Evolutionary conservation across 2,888 invertebrate genomes (phyloP), one percentile per base, ranked within the genome.

Genomic region (Azorinus chamasolen): DNA sequence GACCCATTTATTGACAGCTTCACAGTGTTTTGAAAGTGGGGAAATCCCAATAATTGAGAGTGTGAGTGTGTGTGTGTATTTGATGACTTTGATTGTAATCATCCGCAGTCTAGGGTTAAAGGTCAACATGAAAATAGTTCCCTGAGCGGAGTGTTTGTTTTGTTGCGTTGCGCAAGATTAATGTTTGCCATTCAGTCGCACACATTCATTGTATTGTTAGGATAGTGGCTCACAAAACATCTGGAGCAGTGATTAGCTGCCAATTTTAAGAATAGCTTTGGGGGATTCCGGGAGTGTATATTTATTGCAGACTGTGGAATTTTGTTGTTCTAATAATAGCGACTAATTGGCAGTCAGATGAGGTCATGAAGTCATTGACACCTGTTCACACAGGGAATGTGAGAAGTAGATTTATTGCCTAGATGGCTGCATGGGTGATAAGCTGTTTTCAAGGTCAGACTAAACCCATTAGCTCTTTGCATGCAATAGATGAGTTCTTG

Each of bases 121-220:
- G 79, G 83, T 85, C 78, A 85, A 70, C 20, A 70, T 43, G 65
- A 76, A 64, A 73, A 75, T 75, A 75, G 76, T 70, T 75, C 72
- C 58, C 41, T 46, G 32, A 12, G 24, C 48, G 55, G 37, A 41
- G 24, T 79, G 64, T 74, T 74, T 79, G 55, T 68, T 54, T 79
- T 65, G 62, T 63, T 57, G 37, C 53, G 32, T 65, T 32, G 43
- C 22, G 32, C 20, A 59, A 62, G 63, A 71, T 71, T 71, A 63
- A 71, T 71, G 71, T 71, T 63, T 61, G 59, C 64, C 59, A 53
- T 66, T 55, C 73, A 73, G 57, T 61, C 55, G 25, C 32, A 61
- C 55, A 46, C 20, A 43, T 64, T 43, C 5, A 14, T 58, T 64
- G 45, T 50, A 54, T 72, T 72, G 51, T 62, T 51, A 59, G 39